phyloP scores from a whole-genome alignment of 2,113 vertebrate genomes.

The Notothenia rossii region DNA sequence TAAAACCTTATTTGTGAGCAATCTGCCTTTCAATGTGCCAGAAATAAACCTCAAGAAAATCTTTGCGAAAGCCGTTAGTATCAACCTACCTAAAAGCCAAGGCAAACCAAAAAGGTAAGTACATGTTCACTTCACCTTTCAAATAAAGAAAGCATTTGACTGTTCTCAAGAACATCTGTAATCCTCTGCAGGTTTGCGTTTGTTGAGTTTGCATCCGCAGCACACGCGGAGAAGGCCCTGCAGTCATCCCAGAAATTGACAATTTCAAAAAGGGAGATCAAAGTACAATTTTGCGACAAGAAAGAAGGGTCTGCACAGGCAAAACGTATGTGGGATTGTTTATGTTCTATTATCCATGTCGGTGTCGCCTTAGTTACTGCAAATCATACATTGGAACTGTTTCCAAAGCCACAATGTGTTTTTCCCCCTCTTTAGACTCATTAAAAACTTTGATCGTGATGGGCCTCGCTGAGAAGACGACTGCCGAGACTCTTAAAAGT shows the following conservation, averaged over 20 bases:
- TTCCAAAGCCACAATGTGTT: not conserved
- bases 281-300: conserved; percentile 83
- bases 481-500: conserved; percentile 88
- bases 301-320: conserved; percentile 12
- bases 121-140: not conserved
- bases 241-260: conserved; percentile 85
- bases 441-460: conserved; percentile 90
- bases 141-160: not conserved
- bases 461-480: conserved; percentile 91
- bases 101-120: conserved; percentile 88
- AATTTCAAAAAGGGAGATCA: conserved; percentile 84
- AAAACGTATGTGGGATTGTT: conserved; percentile 22
- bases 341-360: not conserved
- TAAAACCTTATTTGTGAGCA: conserved; percentile 89
- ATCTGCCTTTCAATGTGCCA: conserved; percentile 84
- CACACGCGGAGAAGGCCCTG: conserved; percentile 90
- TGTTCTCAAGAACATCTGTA: not conserved
- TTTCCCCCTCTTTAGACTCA: conserved; percentile 73
- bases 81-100: conserved; percentile 87
- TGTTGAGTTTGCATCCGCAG: conserved; percentile 86
- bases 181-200: conserved; percentile 86
- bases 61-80: conserved; percentile 88
- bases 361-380: not conserved
- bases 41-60: conserved; percentile 87
- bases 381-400: not conserved